Base-by-base conservation (phyloP, 1,140 invertebrate genomes). In the Leucophenga varia region DNA sequence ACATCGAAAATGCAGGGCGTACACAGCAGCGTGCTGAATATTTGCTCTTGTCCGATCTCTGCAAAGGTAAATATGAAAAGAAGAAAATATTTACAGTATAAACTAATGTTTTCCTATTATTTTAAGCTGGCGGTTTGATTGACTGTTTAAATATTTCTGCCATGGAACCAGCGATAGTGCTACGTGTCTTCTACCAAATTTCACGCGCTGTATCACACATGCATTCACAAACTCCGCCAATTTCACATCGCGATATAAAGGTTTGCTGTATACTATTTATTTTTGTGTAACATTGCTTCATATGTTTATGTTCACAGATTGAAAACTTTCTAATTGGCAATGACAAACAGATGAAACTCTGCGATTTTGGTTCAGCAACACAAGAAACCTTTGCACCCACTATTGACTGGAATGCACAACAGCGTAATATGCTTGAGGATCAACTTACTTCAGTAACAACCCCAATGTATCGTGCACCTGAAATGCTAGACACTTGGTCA, bases 361-460 rank as follows among this genome's bases (percentile, higher is more conserved):
- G 97, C 80, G 97, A 99, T 79, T 99, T 99, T 84, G 97, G 97
- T 1, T 98, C 95, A 63, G 88, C 94, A 1, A 97, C 93, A 19
- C 89, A 85, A 14, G 86, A 93, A 67, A 80, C 88, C 22, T 90
- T 88, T 74, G 68, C 83, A 40, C 93, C 95, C 16, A 90, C 96
- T 72, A 80, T 87, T 17, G 85, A 87, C 28, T 99, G 97, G 97
- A 89, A 87, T 64, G 90, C 91, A 37, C 88, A 92, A 61, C 89
- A 96, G 79, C 82, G 96, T 59, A 89, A 88, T 51, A 82, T 90
- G 65, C 79, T 99, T 10, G 97, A 99, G 80, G 97, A 99, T 81
- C 90, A 87, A 76, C 78, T 89, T 57, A 82, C 84, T 14, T 80
- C 80, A 50, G 85, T 86, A 57, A 93, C 90, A 20, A 93, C 90